Conservation (phyloP, 2,113 vertebrate species). For the Trichomycterus rosablanca region DNA sequence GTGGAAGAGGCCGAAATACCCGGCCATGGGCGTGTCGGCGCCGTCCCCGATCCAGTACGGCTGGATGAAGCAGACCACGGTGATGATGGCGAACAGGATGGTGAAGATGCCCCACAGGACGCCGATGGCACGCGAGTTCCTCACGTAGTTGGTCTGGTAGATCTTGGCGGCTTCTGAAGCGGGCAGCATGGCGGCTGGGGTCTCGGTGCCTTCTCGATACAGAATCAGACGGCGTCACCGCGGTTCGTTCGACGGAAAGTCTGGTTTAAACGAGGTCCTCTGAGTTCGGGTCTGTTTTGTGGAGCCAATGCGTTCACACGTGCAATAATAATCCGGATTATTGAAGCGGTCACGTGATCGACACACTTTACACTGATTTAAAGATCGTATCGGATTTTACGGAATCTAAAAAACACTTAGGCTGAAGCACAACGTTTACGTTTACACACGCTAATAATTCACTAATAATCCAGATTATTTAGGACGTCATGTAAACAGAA, state of each 20-base stretch:
- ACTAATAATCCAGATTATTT: too few species aligned
- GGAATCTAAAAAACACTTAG: too few species aligned
- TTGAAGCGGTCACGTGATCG: too few species aligned
- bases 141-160: slow-evolving; percentile 96
- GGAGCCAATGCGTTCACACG: not conserved
- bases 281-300: too few species aligned
- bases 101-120: slow-evolving; percentile 99
- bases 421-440: too few species aligned
- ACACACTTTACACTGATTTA: too few species aligned
- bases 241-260: too few species aligned
- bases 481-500: too few species aligned
- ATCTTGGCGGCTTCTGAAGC: slow-evolving; percentile 95
- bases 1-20: slow-evolving; percentile 98
- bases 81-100: slow-evolving; percentile 96
- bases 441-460: too few species aligned
- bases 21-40: slow-evolving; percentile 90
- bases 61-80: slow-evolving; percentile 98
- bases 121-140: slow-evolving; percentile 96
- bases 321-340: not conserved
- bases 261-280: too few species aligned
- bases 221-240: too few species aligned
- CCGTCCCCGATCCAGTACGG: slow-evolving; percentile 99
- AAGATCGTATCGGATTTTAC: too few species aligned
- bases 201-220: not conserved
- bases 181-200: slow-evolving; percentile 81